phyloP scores from a whole-genome alignment of 1,140 invertebrate genomes.

The Drosophila punjabiensis region DNA sequence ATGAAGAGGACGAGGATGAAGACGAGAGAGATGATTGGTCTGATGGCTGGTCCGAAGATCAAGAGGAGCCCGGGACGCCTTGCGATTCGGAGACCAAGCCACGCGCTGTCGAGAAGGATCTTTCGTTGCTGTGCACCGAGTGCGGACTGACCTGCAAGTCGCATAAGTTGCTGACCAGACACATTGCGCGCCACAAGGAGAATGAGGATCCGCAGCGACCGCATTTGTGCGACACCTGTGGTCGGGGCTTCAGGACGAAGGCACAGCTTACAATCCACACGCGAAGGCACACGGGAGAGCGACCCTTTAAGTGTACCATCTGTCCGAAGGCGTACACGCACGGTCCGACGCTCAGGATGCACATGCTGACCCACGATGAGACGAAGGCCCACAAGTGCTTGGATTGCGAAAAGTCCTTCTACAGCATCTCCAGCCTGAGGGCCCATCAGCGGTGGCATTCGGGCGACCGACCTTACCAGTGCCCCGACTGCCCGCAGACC shows the following conservation, averaged over 20 bases:
- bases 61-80: slow-evolving; percentile 1
- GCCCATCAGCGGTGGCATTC: slow-evolving; percentile 31
- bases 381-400: slow-evolving; percentile 30
- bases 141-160: slow-evolving; percentile 35
- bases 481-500: slow-evolving; percentile 28
- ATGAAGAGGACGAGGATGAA: not conserved
- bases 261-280: slow-evolving; percentile 27
- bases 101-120: not conserved
- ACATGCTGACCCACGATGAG: slow-evolving; percentile 36
- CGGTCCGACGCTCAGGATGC: slow-evolving; percentile 20
- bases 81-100: not conserved
- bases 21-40: slow-evolving; percentile 15
- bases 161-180: slow-evolving; percentile 13
- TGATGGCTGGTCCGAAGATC: slow-evolving; percentile 2
- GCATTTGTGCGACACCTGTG: slow-evolving; percentile 47
- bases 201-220: slow-evolving; percentile 12
- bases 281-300: slow-evolving; percentile 45
- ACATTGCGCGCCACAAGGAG: slow-evolving; percentile 20
- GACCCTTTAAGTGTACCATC: slow-evolving; percentile 30
- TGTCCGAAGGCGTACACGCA: slow-evolving; percentile 42
- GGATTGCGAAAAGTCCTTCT: slow-evolving; percentile 38
- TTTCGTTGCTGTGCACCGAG: slow-evolving; percentile 28
- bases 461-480: slow-evolving; percentile 35
- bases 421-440: slow-evolving; percentile 11
- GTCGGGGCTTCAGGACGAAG: slow-evolving; percentile 28